Evolutionary conservation across 1,140 invertebrate species (phyloP).

Genomic region (Caenorhabditis brenneri): DNA sequence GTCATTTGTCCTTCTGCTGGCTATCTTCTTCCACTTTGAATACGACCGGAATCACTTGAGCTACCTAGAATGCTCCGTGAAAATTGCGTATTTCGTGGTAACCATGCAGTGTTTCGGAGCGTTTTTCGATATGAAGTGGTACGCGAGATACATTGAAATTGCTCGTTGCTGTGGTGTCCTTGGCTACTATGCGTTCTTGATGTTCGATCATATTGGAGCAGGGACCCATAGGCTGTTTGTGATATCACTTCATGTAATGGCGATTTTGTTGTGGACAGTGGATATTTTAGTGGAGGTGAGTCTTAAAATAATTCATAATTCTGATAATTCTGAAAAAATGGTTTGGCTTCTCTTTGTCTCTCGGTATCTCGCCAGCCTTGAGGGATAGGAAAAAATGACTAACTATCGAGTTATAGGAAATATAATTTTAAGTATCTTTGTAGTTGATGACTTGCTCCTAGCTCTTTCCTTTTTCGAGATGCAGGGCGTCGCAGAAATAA

Average conservation of each 20-base stretch:
- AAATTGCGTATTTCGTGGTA: slow-evolving; percentile 67
- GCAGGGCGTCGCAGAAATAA: too few species aligned
- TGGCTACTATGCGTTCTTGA: slow-evolving; percentile 61
- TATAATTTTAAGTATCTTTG: too few species aligned
- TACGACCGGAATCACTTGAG: slow-evolving; percentile 63
- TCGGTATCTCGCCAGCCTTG: too few species aligned
- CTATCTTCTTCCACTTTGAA: slow-evolving; percentile 71
- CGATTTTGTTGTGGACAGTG: slow-evolving; percentile 24
- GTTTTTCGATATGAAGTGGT: slow-evolving; percentile 68
- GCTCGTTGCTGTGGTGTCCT: slow-evolving; percentile 64
- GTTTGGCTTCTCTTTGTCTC: too few species aligned
- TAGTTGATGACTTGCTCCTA: too few species aligned
- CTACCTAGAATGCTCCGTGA: slow-evolving; percentile 63
- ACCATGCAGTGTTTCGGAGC: slow-evolving; percentile 69
- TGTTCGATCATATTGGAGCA: slow-evolving; percentile 58
- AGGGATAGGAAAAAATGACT: too few species aligned
- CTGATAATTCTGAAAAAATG: too few species aligned
- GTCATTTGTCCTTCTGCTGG: slow-evolving; percentile 66
- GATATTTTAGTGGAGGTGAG: slow-evolving; percentile 1
- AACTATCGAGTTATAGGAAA: too few species aligned
- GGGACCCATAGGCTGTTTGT: slow-evolving; percentile 67
- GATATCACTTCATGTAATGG: slow-evolving; percentile 56
- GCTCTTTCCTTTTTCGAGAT: too few species aligned
- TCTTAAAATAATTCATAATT: not conserved
- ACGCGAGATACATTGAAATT: slow-evolving; percentile 65